Percentiles rank a stretch among this genome's conserved stretches.
Evolutionary conservation across 2,113 vertebrate species (phyloP).

Genomic region (Scopus umbretta): DNA sequence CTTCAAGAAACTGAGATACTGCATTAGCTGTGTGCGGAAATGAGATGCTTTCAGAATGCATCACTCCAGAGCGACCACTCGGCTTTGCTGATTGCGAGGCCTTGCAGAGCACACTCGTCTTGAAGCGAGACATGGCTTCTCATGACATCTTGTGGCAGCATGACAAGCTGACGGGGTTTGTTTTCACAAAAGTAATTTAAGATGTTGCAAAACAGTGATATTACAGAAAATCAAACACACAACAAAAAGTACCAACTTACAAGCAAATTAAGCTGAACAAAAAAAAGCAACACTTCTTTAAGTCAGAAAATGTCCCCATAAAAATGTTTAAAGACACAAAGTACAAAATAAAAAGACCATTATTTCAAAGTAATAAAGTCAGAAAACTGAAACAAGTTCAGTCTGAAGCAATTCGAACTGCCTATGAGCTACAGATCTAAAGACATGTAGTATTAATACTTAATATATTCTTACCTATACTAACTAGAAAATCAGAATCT

Average conservation of each 20-base stretch:
- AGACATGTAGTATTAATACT: background rate
- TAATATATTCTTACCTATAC: background rate
- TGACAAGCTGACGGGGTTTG: background rate
- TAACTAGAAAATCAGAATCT: background rate
- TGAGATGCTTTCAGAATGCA: background rate
- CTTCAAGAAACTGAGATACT: background rate
- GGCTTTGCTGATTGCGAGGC: background rate
- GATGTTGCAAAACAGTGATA: background rate
- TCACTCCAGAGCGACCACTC: background rate
- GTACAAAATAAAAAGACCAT: background rate
- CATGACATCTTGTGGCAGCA: conserved; percentile 55
- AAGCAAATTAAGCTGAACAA: background rate
- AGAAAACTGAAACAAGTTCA: background rate
- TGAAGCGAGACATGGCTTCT: background rate
- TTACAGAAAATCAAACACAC: background rate
- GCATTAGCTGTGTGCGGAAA: background rate
- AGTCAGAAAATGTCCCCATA: background rate
- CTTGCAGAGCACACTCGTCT: background rate
- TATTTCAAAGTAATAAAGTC: background rate
- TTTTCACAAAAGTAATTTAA: background rate
- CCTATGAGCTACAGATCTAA: background rate
- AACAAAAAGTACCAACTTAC: background rate
- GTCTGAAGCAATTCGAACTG: background rate
- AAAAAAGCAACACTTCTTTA: background rate
- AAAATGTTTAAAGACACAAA: background rate